phyloP scores from a whole-genome alignment of 2,113 vertebrate species.

The Sander vitreus region DNA sequence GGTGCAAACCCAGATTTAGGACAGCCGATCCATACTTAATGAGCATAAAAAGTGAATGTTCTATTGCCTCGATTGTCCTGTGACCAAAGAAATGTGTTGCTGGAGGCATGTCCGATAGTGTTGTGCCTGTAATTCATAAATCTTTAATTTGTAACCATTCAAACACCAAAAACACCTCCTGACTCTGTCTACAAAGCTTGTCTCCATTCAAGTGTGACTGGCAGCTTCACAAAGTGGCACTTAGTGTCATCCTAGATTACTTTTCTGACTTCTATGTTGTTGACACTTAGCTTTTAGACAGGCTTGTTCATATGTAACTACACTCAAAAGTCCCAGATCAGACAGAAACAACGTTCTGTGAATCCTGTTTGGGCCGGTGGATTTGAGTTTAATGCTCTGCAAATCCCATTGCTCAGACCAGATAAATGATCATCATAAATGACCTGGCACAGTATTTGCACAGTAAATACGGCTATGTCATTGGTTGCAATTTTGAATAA shows the following conservation, averaged over 20 bases:
- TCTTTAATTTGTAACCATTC: background rate
- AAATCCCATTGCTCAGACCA: slow-evolving; percentile 61
- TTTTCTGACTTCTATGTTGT: slow-evolving; percentile 8
- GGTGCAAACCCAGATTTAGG: background rate
- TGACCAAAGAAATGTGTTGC: background rate
- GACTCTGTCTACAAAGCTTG: background rate
- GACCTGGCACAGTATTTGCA: background rate
- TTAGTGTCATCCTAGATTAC: slow-evolving; percentile 25
- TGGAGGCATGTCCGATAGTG: no score
- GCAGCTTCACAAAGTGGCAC: slow-evolving; percentile 12
- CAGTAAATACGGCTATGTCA: background rate
- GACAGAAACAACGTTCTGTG: slow-evolving; percentile 27
- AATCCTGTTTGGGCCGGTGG: slow-evolving; percentile 18
- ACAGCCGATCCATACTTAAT: background rate
- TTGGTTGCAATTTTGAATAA: slow-evolving; percentile 29
- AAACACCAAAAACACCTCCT: background rate
- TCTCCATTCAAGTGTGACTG: slow-evolving; percentile 25
- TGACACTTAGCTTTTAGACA: background rate
- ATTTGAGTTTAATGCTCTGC: slow-evolving; percentile 37
- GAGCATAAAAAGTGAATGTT: background rate
- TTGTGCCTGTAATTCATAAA: background rate
- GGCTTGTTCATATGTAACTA: background rate
- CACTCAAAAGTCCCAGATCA: background rate
- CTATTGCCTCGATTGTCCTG: background rate
- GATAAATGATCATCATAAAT: slow-evolving; percentile 41